Base-by-base conservation (phyloP, 2,888 invertebrate genomes). In the Cistogaster globosa region DNA sequence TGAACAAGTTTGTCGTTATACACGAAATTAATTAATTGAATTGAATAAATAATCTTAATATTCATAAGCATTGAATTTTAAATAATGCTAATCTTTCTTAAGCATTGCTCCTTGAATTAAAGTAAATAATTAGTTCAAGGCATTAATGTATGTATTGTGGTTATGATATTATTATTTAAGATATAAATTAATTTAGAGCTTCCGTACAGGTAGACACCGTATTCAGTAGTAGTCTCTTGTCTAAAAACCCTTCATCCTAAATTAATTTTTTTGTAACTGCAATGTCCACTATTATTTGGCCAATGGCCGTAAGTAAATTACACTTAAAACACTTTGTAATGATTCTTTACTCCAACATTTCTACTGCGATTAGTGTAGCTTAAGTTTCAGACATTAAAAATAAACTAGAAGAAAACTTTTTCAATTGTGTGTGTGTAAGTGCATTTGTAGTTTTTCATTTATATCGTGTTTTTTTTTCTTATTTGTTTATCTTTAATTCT, bases 401-500 rank as follows among this genome's bases (percentile, higher is more conserved):
- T 6, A 57, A 58, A 65, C 11, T 57, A 48, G 14, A 60, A 74
- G 42, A 76, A 69, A 76, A 72, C 48, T 79, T 79, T 32, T 38
- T 14, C 18, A 48, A 32, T 82, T 69, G 63, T 76, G 76, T 82
- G 69, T 69, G 57, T 76, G 76, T 82, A 63, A 55, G 51, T 82
- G 82, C 48, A 69, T 51, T 82, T 76, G 57, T 51, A 76, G 62
- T 63, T 69, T 76, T 69, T 65, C 48, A 69, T 58, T 76, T 76
- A 7, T 71, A 62, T 48, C 1, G 16, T 48, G 18, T 32, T 26
- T 36, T 48, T 36, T 76, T 76, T n/a, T n/a, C n/a, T 80, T 58
- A 20, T 20, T 58, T 26, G 51, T 48, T 51, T 4, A 26, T 45
- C 12, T 45, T 51, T 51, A 16, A 18, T 67, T 51, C 55, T 48